phyloP scores from a whole-genome alignment of 37 sponge, comb jelly and placozoan genomes.

The Halisarca cf. caerulea region DNA sequence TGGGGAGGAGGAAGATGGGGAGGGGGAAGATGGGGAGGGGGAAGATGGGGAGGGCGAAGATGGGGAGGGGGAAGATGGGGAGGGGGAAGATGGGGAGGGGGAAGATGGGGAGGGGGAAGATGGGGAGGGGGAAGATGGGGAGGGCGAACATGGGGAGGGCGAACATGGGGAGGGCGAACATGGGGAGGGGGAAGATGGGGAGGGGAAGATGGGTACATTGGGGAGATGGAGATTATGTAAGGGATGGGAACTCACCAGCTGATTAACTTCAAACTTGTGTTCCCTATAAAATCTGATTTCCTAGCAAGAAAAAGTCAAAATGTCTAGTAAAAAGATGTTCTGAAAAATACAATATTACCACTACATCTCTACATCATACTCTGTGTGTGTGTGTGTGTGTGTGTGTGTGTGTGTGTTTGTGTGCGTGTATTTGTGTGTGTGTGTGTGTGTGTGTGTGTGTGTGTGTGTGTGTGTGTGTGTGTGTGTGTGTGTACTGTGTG shows the following conservation, averaged over 20 bases:
- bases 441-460: no score
- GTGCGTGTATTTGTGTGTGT: no score
- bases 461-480: no score
- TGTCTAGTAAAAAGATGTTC: neutral
- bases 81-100: neutral
- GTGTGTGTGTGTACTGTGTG: no score
- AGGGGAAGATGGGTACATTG: no score
- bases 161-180: neutral
- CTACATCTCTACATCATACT: neutral
- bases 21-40: neutral
- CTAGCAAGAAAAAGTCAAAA: constrained; percentile 20
- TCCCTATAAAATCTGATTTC: constrained; percentile 91
- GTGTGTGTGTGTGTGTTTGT: no score
- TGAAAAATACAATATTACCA: no score
- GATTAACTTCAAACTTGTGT: constrained; percentile 77
- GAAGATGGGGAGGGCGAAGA: neutral
- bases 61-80: neutral
- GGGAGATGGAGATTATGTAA: neutral
- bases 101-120: neutral
- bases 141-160: neutral
- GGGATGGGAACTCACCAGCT: constrained; percentile 50
- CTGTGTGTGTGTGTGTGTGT: no score
- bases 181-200: neutral
- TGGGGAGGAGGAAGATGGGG: neutral
- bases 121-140: no score